Conservation (phyloP, 2,113 vertebrate genomes). For the Centropus bengalensis region DNA sequence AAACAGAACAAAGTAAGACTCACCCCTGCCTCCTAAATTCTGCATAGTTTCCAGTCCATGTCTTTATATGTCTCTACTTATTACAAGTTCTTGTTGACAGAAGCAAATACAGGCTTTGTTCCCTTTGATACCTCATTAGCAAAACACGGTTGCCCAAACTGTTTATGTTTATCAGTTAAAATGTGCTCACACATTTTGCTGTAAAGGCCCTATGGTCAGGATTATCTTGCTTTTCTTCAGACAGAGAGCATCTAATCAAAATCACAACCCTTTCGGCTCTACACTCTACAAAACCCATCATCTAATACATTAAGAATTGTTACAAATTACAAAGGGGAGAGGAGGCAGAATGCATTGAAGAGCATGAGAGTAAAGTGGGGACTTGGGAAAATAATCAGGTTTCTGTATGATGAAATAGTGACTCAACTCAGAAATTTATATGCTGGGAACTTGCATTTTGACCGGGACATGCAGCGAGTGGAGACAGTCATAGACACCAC, state of each 20-base stretch:
- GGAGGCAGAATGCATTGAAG: background rate
- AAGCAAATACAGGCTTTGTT: conserved; percentile 27
- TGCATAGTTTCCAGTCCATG: conserved; percentile 8
- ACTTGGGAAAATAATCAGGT: background rate
- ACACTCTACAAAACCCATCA: background rate
- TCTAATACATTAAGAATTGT: background rate
- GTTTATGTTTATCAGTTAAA: background rate
- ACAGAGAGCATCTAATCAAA: background rate
- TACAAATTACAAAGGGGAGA: background rate
- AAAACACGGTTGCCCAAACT: conserved; percentile 32
- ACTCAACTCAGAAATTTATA: background rate
- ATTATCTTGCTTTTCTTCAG: background rate
- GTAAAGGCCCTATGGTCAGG: background rate
- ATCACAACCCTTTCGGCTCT: background rate
- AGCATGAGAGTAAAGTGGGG: background rate
- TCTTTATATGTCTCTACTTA: conserved; percentile 8
- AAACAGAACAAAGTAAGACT: background rate
- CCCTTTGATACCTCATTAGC: conserved; percentile 21
- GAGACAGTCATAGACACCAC: background rate
- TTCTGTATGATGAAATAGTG: background rate
- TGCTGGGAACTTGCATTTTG: background rate
- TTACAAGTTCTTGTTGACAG: background rate
- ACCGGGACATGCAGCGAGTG: background rate
- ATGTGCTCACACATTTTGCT: background rate
- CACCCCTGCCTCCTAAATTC: background rate